Percentiles rank a stretch among this genome's conserved stretches.
phyloP scores from a whole-genome alignment of 1,140 invertebrate species.

The Drosophila lacertosa region DNA sequence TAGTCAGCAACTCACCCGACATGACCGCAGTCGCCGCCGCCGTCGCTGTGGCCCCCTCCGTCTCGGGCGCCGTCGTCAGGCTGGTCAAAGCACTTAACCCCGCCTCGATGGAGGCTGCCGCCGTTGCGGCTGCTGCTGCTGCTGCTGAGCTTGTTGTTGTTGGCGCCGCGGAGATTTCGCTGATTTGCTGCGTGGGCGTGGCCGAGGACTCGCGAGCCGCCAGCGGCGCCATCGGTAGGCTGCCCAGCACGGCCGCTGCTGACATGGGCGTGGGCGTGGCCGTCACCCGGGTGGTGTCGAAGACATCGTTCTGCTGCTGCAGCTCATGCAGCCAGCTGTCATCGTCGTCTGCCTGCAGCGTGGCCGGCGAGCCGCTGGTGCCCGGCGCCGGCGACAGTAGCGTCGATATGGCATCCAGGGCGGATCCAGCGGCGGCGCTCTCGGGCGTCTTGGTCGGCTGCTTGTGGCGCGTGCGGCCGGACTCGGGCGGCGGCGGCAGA shows the following conservation, averaged over 20 bases:
- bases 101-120: slow-evolving; percentile 38
- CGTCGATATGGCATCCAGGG: slow-evolving; percentile 57
- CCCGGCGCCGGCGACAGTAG: slow-evolving; percentile 59
- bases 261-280: slow-evolving; percentile 47
- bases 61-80: not conserved
- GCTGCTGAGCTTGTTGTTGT: slow-evolving; percentile 5
- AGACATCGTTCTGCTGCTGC: slow-evolving; percentile 77
- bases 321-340: slow-evolving; percentile 78
- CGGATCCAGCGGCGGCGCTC: slow-evolving; percentile 4
- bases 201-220: slow-evolving; percentile 72
- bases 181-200: slow-evolving; percentile 71
- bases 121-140: not conserved
- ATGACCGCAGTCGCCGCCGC: slow-evolving; percentile 28
- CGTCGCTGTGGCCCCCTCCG: slow-evolving; percentile 1
- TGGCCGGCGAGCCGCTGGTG: slow-evolving; percentile 47
- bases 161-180: slow-evolving; percentile 38
- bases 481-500: slow-evolving; percentile 87
- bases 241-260: slow-evolving; percentile 27
- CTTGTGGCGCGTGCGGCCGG: slow-evolving; percentile 79
- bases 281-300: slow-evolving; percentile 74
- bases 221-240: slow-evolving; percentile 66
- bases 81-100: slow-evolving; percentile 39
- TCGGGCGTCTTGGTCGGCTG: slow-evolving; percentile 52
- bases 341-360: slow-evolving; percentile 61
- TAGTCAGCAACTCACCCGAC: slow-evolving; percentile 58